phyloP scores from a whole-genome alignment of 2,888 invertebrate species.

The Syrphus vitripennis region DNA sequence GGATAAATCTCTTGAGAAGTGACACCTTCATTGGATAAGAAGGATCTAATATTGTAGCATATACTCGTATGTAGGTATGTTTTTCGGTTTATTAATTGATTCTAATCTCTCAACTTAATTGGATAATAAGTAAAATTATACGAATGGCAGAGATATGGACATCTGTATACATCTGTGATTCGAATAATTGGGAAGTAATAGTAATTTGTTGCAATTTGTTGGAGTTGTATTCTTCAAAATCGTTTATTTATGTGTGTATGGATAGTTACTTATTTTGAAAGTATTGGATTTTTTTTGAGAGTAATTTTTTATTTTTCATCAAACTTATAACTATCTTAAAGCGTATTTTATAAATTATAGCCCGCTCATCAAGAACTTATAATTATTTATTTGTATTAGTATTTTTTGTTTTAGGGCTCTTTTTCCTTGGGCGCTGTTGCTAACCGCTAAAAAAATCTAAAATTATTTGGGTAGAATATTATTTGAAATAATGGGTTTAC shows the following conservation, averaged over 20 bases:
- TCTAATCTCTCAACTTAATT: slow-evolving; percentile 54
- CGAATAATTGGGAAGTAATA: neutral
- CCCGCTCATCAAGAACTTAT: too few relatives aligned
- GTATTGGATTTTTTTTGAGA: too few relatives aligned
- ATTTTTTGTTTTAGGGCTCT: too few relatives aligned
- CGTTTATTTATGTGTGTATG: neutral
- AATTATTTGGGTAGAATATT: too few relatives aligned
- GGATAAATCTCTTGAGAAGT: slow-evolving; percentile 58
- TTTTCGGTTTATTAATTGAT: slow-evolving; percentile 66
- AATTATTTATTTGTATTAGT: too few relatives aligned
- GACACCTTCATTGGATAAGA: slow-evolving; percentile 60
- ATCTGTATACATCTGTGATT: neutral
- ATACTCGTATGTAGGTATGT: neutral
- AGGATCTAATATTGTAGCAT: slow-evolving; percentile 23
- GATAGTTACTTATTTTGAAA: too few relatives aligned
- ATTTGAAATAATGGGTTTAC: too few relatives aligned
- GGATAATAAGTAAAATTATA: slow-evolving; percentile 20
- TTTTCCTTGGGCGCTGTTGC: too few relatives aligned
- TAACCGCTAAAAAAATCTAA: too few relatives aligned
- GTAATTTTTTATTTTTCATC: too few relatives aligned
- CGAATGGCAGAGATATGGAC: neutral
- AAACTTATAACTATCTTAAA: too few relatives aligned
- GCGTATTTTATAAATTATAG: too few relatives aligned
- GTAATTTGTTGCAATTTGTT: neutral
- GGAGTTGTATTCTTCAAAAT: neutral